These are phyloP conservation scores for Epinotia ramella DNA, from an alignment of 2,888 invertebrate species.

Conservation along the genomic window DNA sequence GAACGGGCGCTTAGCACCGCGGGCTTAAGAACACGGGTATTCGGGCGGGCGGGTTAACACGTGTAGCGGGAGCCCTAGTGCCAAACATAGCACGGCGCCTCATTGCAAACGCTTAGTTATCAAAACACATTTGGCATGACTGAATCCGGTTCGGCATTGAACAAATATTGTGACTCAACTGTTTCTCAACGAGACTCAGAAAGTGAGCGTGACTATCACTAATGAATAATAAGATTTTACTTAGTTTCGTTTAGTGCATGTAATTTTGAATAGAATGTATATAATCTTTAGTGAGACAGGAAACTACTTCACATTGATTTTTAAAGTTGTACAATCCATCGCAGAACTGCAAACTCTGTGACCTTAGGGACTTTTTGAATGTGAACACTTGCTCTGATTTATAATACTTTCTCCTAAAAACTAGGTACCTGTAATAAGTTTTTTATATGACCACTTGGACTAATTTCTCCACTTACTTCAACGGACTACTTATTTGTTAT, in stretches of 20 bases:
- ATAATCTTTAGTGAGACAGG: not conserved
- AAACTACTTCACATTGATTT: not conserved
- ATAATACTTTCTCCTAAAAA: not conserved
- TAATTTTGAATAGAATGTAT: not conserved
- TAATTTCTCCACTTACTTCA: too few species aligned
- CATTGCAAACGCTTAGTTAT: constrained; percentile 1
- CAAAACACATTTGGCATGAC: constrained; percentile 2
- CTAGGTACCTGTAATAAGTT: too few species aligned
- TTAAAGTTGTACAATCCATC: not conserved
- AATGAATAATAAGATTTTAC: not conserved
- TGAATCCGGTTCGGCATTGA: constrained; percentile 15
- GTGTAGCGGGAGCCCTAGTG: too few species aligned
- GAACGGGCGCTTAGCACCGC: too few species aligned
- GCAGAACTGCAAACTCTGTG: not conserved
- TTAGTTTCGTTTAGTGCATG: not conserved
- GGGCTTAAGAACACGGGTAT: too few species aligned
- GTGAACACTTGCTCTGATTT: not conserved
- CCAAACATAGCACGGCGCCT: not conserved
- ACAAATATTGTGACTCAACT: constrained; percentile 27
- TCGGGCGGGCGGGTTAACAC: too few species aligned
- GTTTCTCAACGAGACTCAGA: not conserved
- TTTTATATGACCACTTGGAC: too few species aligned
- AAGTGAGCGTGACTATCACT: constrained; percentile 9
- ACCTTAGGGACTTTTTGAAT: not conserved
- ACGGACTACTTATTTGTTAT: too few species aligned